Base-by-base conservation (phyloP, 1,140 invertebrate species). In the Zaprionus africanus region DNA sequence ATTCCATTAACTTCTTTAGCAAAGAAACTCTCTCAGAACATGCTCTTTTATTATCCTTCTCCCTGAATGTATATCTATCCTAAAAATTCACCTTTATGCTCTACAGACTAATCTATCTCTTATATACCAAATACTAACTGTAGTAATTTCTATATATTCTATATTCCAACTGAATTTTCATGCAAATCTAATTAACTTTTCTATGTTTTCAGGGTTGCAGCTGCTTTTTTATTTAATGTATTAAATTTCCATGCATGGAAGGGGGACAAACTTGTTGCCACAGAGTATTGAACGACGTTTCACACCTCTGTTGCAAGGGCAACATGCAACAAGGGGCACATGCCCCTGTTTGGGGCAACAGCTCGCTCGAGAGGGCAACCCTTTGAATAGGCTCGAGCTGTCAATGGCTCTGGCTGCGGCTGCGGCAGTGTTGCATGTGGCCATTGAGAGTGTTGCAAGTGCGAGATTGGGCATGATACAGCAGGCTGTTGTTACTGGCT, bases 401-500 rank as follows among this genome's bases (percentile, higher is more conserved):
- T 41, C 49, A 31, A 19, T 28, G 13, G 31, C 26, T 28, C 5
- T 28, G 17, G 17, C 57, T 31, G 28, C 9, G 28, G 28, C 31
- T 34, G 31, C 31, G 7, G 41, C 41, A 9, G 41, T 68, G 43
- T 46, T 41, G 67, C 67, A 69, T 46, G 46, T 22, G 67, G 34
- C 34, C 59, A 62, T 71, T 57, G 68, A 56, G 68, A 74, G 72
- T 75, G 72, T 60, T 76, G 60, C 73, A 76, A 71, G 67, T 76
- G 60, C 24, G 28, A 24, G 54, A 26, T 54, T 58, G 49, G 34
- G 34, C 5, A 24, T 58, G 26, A 51, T 51, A 31, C 26, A 7
- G 7, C 54, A 9, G 15, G 51, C 62, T 38, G 19, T 31, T 34
- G 31, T 24, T 17, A 11, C 58, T 38, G 19, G 36, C 43, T 43